Base-by-base conservation (phyloP, 1,140 invertebrate species). In the Saxidomus purpurata region DNA sequence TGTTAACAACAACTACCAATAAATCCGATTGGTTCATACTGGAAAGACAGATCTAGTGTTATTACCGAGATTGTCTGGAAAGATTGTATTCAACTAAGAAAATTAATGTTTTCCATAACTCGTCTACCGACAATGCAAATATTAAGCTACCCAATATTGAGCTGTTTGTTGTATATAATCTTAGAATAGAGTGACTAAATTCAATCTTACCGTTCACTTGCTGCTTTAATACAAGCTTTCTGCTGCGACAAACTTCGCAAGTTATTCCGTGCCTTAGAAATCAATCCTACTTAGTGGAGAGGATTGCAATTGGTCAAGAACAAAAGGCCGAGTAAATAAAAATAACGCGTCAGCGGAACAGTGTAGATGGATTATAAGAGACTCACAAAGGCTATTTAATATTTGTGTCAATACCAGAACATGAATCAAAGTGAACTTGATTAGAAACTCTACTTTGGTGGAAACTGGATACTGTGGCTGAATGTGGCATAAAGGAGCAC, bases 241-340 rank as follows among this genome's bases (percentile, higher is more conserved):
- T 63, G 59, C 59, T 63, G 59, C 25, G 25, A 63, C n/a, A 63
- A n/a, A 43, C 15, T 43, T 43, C 43, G 15, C 15, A 43, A 43
- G 43, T 43, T 43, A 43, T 43, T 28, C 59, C 25, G 59, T 71
- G 67, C 67, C 67, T 71, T 71, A 71, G 11, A 71, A 71, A 71
- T 71, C 67, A 71, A 71, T 71, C 17, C 34, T 34, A 71, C 67
- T 38, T 71, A 71, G 38, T 11, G 13, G 2, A 38, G 11, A 38
- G 22, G 36, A 17, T 71, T n/a, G 15, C 67, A 40, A 71, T 38
- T 71, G 67, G 67, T 71, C 67, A 71, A 38, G 67, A 63, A 25
- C 67, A 40, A 17, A 31, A 40, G 34, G 34, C 67, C 36, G 6
- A 19, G 67, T 71, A 71, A 71, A 71, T 40, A 71, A 71, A 71